A percentile compares a stretch with the other conserved stretches of the same genome.
phyloP scores from a whole-genome alignment of 2,113 vertebrate species.

The Electrona antarctica region DNA sequence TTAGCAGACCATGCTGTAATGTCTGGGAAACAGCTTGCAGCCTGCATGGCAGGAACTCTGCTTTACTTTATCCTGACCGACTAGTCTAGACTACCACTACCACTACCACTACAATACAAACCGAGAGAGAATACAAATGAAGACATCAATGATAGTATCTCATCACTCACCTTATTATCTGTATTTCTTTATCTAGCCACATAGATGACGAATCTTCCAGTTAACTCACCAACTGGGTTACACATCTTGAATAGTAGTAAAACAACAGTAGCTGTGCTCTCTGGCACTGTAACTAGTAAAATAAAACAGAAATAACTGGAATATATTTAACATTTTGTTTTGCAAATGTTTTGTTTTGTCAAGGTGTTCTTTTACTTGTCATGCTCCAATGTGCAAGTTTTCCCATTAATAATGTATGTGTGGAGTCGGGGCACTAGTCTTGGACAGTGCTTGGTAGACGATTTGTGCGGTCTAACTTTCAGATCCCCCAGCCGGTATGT shows the following conservation, averaged over 20 bases:
- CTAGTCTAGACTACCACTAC: neutral
- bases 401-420: too few species aligned
- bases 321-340: too few species aligned
- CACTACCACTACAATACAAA: neutral
- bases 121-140: neutral
- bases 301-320: too few species aligned
- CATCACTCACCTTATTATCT: neutral
- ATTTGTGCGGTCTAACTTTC: slow-evolving; percentile 36
- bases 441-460: slow-evolving; percentile 32
- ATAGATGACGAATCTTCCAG: neutral
- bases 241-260: neutral
- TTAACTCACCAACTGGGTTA: too few species aligned
- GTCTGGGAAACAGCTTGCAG: slow-evolving; percentile 45
- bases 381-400: neutral
- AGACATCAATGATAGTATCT: neutral
- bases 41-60: neutral
- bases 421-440: neutral
- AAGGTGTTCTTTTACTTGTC: neutral
- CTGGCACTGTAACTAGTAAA: neutral
- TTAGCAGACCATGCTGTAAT: slow-evolving; percentile 61
- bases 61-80: neutral
- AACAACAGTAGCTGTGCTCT: neutral
- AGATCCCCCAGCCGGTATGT: slow-evolving; percentile 49
- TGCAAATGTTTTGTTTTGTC: too few species aligned
- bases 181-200: neutral